Conservation (phyloP, 2,888 invertebrate genomes). For the Listrodromus nycthemerus region DNA sequence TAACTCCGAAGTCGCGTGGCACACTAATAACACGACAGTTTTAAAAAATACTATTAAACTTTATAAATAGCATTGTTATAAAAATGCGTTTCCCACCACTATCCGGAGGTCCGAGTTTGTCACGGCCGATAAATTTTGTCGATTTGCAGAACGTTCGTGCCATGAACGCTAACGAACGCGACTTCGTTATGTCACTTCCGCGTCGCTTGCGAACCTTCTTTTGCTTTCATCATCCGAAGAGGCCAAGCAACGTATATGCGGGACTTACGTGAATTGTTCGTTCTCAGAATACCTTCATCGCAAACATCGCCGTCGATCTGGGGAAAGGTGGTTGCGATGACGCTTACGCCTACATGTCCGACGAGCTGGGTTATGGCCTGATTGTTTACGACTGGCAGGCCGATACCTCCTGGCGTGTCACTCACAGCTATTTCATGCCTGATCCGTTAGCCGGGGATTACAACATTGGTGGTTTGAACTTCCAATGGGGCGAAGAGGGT, state of each 20-base stretch:
- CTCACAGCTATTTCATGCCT: constrained; percentile 92
- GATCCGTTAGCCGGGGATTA: constrained; percentile 92
- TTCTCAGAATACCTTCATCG: constrained; percentile 90
- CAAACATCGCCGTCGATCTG: constrained; percentile 93
- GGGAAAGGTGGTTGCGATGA: constrained; percentile 90
- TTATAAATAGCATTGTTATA: neutral
- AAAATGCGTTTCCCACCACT: neutral
- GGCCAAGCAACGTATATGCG: neutral
- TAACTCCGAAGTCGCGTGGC: neutral
- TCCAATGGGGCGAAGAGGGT: constrained; percentile 94
- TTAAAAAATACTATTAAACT: neutral
- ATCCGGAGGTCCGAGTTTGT: neutral
- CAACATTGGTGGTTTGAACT: constrained; percentile 92
- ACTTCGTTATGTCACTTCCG: constrained; percentile 31
- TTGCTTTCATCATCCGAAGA: neutral
- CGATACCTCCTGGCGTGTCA: constrained; percentile 92
- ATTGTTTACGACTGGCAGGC: constrained; percentile 92
- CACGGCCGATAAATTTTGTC: constrained; percentile 17
- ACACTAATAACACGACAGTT: neutral
- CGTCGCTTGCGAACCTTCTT: neutral
- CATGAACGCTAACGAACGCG: neutral
- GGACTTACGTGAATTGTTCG: constrained; percentile 1
- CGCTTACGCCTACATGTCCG: constrained; percentile 92
- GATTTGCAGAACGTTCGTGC: neutral
- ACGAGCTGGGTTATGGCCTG: constrained; percentile 93